These are phyloP conservation scores for Acanthococcus lagerstroemiae DNA, from an alignment of 2,888 invertebrate genomes.

Conservation along the genomic window DNA sequence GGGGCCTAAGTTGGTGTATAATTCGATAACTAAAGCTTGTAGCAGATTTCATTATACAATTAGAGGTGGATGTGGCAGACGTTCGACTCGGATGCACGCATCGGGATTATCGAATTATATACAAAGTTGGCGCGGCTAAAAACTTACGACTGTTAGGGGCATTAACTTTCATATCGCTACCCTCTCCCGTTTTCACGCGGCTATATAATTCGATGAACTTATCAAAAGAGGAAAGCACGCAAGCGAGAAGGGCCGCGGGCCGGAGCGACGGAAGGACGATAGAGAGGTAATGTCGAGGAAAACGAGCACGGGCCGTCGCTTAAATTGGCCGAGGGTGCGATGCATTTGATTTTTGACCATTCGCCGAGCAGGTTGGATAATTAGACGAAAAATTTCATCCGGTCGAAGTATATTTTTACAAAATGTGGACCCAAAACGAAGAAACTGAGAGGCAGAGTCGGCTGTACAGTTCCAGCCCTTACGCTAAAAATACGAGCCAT, in stretches of 20 bases:
- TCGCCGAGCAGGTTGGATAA: background rate
- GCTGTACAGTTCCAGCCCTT: too few species aligned
- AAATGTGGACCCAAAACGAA: too few species aligned
- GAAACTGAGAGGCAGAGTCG: too few species aligned
- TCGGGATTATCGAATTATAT: slow-evolving; percentile 19
- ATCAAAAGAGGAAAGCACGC: slow-evolving; percentile 1
- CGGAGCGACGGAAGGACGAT: background rate
- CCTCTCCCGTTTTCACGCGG: background rate
- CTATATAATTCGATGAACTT: slow-evolving; percentile 21
- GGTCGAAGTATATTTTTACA: too few species aligned
- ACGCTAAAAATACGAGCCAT: too few species aligned
- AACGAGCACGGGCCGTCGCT: background rate
- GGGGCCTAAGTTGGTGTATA: slow-evolving; percentile 8
- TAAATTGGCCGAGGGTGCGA: background rate
- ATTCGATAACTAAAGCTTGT: slow-evolving; percentile 21
- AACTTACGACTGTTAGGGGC: slow-evolving; percentile 7
- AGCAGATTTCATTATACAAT: slow-evolving; percentile 24
- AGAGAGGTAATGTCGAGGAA: background rate
- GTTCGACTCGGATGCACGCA: background rate
- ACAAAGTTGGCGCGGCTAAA: slow-evolving; percentile 5
- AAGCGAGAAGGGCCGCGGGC: background rate
- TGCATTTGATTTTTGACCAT: background rate
- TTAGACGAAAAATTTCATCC: background rate
- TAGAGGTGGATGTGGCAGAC: slow-evolving; percentile 4
- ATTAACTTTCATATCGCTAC: slow-evolving; percentile 14